Conservation (phyloP, 2,888 invertebrate genomes). For the Melanchra persicariae region DNA sequence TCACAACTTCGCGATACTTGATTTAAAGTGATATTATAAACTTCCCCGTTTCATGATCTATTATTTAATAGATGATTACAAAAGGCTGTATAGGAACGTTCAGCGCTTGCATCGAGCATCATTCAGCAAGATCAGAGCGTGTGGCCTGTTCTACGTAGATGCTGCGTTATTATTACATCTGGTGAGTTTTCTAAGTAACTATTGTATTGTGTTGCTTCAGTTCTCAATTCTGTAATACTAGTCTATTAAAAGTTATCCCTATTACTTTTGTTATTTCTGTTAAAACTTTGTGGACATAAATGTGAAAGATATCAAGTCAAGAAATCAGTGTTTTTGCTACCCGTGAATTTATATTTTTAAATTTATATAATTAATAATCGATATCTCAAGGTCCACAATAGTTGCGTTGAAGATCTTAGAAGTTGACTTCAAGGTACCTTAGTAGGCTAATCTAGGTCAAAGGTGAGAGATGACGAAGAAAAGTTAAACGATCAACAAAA, state of each 20-base stretch:
- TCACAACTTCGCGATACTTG: background rate
- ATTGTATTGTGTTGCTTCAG: conserved; percentile 4
- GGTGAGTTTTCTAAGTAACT: background rate
- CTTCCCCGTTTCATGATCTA: background rate
- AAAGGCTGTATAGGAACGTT: background rate
- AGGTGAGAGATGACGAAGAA: background rate
- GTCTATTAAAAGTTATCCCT: background rate
- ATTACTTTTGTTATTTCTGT: background rate
- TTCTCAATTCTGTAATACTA: background rate
- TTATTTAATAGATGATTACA: background rate
- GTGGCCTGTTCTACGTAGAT: conserved; percentile 2
- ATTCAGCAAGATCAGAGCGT: background rate
- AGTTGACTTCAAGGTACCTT: background rate
- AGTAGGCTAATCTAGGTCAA: background rate
- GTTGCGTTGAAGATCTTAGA: background rate
- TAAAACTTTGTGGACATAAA: too few relatives aligned
- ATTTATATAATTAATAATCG: too few relatives aligned
- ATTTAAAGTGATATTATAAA: background rate
- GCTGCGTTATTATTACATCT: background rate
- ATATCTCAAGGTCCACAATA: background rate
- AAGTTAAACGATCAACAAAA: background rate
- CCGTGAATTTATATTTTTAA: too few relatives aligned
- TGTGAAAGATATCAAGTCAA: too few relatives aligned
- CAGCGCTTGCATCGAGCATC: background rate
- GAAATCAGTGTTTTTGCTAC: too few relatives aligned